Conservation (phyloP, 2,888 invertebrate genomes). For the Euplagia quadripunctaria region DNA sequence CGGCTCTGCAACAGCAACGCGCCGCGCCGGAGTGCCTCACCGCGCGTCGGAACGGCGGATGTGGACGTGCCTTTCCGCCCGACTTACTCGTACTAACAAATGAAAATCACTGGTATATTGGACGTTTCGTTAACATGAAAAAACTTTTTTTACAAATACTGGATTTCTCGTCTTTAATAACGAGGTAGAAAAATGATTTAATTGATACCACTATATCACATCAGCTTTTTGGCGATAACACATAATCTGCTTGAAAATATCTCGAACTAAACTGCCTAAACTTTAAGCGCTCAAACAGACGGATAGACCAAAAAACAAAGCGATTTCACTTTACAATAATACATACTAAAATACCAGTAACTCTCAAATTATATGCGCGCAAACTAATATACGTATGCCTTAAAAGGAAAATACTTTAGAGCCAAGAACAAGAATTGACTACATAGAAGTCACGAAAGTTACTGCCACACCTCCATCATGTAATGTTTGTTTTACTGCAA, state of each 20-base stretch:
- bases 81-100: slow-evolving; percentile 42
- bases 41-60: too few relatives aligned
- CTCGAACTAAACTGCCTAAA: too few relatives aligned
- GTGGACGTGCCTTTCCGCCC: slow-evolving; percentile 58
- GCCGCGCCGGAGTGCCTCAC: too few relatives aligned
- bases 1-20: too few relatives aligned
- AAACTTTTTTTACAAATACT: slow-evolving; percentile 32
- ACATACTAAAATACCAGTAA: too few relatives aligned
- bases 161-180: slow-evolving; percentile 17
- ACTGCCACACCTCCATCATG: neutral
- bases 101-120: slow-evolving; percentile 56
- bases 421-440: neutral
- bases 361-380: too few relatives aligned
- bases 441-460: neutral
- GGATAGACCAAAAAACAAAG: too few relatives aligned
- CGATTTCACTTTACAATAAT: too few relatives aligned
- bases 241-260: neutral
- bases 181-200: neutral
- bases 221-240: neutral
- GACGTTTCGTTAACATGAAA: slow-evolving; percentile 51
- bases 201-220: neutral
- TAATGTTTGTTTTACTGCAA: slow-evolving; percentile 9
- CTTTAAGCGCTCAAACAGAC: too few relatives aligned
- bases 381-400: too few relatives aligned
- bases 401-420: too few relatives aligned